phyloP scores from a whole-genome alignment of 2,888 invertebrate genomes.

The Eubasilissa splendida region DNA sequence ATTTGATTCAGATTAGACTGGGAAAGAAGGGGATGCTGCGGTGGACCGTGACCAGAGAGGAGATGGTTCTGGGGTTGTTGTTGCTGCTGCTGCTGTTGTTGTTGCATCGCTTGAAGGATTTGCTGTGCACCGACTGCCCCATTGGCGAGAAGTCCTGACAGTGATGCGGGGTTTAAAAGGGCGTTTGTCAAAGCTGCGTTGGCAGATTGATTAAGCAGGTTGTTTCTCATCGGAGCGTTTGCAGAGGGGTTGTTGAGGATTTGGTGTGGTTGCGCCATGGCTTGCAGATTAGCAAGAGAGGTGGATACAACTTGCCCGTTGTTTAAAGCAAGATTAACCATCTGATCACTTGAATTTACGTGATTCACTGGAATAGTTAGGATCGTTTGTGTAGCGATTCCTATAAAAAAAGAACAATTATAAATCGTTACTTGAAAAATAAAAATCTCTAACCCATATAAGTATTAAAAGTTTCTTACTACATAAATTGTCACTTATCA shows the following conservation, averaged over 20 bases:
- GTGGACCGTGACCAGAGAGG: slow-evolving; percentile 60
- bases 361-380: slow-evolving; percentile 95
- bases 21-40: slow-evolving; percentile 68
- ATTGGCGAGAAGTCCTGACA: slow-evolving; percentile 83
- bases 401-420: slow-evolving; percentile 68
- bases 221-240: slow-evolving; percentile 66
- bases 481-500: no score
- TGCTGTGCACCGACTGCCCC: slow-evolving; percentile 81
- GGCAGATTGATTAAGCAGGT: slow-evolving; percentile 63
- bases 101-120: slow-evolving; percentile 82
- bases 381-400: slow-evolving; percentile 95
- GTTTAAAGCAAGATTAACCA: slow-evolving; percentile 86
- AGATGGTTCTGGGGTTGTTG: slow-evolving; percentile 67
- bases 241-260: slow-evolving; percentile 74
- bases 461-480: no score
- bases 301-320: slow-evolving; percentile 91
- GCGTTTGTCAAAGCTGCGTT: slow-evolving; percentile 79
- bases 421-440: no score
- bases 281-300: slow-evolving; percentile 84
- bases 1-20: slow-evolving; percentile 50
- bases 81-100: slow-evolving; percentile 77
- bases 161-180: slow-evolving; percentile 77
- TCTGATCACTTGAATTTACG: slow-evolving; percentile 82
- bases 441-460: no score
- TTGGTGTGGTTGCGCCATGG: slow-evolving; percentile 82